Conservation (phyloP, 2,888 invertebrate species). For the Teinopalpus imperialis region DNA sequence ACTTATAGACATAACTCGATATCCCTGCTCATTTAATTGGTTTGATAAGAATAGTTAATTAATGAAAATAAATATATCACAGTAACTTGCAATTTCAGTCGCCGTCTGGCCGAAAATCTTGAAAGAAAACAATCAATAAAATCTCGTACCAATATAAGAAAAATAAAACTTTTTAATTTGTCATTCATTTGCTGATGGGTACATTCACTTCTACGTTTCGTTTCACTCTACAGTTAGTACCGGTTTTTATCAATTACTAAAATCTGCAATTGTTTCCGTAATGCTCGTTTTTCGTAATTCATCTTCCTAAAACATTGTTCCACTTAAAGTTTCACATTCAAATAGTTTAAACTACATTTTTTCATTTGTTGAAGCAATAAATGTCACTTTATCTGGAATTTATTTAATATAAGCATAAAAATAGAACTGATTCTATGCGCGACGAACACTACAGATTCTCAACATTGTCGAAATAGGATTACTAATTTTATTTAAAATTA, state of each 20-base stretch:
- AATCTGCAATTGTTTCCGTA: too few species aligned
- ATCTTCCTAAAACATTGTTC: too few species aligned
- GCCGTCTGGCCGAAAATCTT: conserved; percentile 82
- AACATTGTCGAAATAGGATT: too few species aligned
- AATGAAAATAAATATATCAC: conserved; percentile 82
- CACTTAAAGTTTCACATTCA: too few species aligned
- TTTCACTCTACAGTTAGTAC: conserved; percentile 40
- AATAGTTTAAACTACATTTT: too few species aligned
- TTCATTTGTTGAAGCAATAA: too few species aligned
- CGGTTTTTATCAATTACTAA: neutral
- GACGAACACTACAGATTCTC: too few species aligned
- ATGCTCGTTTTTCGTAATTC: too few species aligned
- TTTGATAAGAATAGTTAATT: conserved; percentile 79
- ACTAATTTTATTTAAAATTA: too few species aligned
- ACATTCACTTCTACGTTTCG: conserved; percentile 80
- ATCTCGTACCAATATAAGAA: conserved; percentile 82
- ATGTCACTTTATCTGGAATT: too few species aligned
- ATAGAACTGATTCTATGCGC: too few species aligned
- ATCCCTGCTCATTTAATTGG: conserved; percentile 82
- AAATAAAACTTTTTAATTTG: conserved; percentile 83
- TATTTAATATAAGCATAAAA: too few species aligned
- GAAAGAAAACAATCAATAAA: conserved; percentile 84
- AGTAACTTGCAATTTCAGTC: conserved; percentile 82
- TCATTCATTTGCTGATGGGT: conserved; percentile 75
- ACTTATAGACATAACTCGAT: conserved; percentile 83